These are phyloP conservation scores for Crocallis elinguaria DNA, from an alignment of 2,888 invertebrate genomes.

Conservation along the genomic window DNA sequence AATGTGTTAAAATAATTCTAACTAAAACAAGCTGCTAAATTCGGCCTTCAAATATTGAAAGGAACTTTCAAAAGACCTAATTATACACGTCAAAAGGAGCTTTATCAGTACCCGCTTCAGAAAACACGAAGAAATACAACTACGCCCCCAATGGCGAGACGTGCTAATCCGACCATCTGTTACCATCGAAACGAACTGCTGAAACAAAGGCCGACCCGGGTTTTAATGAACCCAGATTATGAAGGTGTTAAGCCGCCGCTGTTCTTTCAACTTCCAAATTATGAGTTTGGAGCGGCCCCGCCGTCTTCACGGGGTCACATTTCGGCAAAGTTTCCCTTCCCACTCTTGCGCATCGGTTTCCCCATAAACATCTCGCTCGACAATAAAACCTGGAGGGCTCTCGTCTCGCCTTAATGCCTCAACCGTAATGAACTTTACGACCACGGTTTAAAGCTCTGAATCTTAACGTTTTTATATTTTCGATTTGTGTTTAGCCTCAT, in stretches of 20 bases:
- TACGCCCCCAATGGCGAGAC: slow-evolving; percentile 62
- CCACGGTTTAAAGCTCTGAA: slow-evolving; percentile 55
- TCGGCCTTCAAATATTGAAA: background rate
- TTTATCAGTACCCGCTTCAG: slow-evolving; percentile 24
- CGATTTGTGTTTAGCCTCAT: slow-evolving; percentile 74
- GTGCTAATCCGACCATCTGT: slow-evolving; percentile 82
- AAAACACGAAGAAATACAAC: slow-evolving; percentile 46
- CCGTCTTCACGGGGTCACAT: slow-evolving; percentile 75
- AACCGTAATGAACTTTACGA: slow-evolving; percentile 61
- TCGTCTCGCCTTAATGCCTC: slow-evolving; percentile 51
- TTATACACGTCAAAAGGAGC: slow-evolving; percentile 35
- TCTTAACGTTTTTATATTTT: slow-evolving; percentile 51
- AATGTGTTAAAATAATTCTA: too few species aligned
- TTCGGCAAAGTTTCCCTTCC: slow-evolving; percentile 67
- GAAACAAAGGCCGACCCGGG: slow-evolving; percentile 81
- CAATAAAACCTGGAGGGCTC: slow-evolving; percentile 66
- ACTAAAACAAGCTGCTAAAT: background rate
- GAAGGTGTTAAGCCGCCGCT: slow-evolving; percentile 83
- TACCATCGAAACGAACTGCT: slow-evolving; percentile 78
- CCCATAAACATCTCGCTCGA: slow-evolving; percentile 67
- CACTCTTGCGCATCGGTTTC: slow-evolving; percentile 58
- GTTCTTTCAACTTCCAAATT: slow-evolving; percentile 83
- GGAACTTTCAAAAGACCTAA: slow-evolving; percentile 8
- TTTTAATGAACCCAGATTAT: slow-evolving; percentile 83
- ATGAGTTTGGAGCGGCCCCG: slow-evolving; percentile 75